Conservation (phyloP, 2,797 vertebrate genomes). For the Distichodus sexfasciatus region DNA sequence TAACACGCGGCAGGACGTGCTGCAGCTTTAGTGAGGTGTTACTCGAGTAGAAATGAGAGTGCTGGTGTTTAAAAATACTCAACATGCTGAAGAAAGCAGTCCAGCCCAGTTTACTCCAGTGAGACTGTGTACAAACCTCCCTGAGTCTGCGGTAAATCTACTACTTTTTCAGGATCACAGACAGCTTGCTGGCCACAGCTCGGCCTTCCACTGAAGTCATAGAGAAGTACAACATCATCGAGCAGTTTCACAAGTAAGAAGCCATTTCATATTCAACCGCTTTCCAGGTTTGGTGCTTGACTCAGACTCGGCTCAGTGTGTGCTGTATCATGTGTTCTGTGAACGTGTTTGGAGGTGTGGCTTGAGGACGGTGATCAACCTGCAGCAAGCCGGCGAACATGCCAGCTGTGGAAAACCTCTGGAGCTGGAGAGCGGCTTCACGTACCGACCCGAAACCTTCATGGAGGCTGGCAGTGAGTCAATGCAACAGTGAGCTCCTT, state of each 20-base stretch:
- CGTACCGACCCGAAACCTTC: constrained; percentile 90
- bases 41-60: too few relatives aligned
- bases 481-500: too few relatives aligned
- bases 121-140: too few relatives aligned
- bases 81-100: too few relatives aligned
- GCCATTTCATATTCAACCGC: background rate
- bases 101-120: too few relatives aligned
- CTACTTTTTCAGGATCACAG: constrained; percentile 80
- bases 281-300: too few relatives aligned
- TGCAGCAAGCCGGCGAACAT: constrained; percentile 93
- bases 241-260: constrained; percentile 88
- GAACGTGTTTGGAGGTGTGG: constrained; percentile 69
- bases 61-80: too few relatives aligned
- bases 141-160: too few relatives aligned
- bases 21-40: background rate
- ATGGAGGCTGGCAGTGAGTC: constrained; percentile 95
- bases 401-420: constrained; percentile 91
- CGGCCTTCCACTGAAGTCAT: constrained; percentile 93
- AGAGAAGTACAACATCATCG: constrained; percentile 85
- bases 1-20: background rate
- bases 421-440: constrained; percentile 91
- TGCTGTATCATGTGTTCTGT: constrained; percentile 26
- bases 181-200: constrained; percentile 90
- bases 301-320: background rate
- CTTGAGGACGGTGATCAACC: constrained; percentile 93